Conservation (phyloP, 2,797 vertebrate species). For the Chelon auratus region DNA sequence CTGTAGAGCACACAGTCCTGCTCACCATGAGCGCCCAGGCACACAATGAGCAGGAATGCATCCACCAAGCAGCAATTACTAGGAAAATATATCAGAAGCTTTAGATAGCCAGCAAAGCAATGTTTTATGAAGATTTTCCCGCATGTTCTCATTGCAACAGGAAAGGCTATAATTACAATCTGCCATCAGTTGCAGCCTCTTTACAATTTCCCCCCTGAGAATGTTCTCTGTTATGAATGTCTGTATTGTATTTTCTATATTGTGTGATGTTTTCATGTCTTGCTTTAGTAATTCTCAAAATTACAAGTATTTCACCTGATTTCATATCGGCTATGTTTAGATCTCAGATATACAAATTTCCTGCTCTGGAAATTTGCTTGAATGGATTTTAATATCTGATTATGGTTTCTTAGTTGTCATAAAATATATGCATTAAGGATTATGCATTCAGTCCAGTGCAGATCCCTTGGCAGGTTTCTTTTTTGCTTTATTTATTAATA, state of each 20-base stretch:
- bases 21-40: neutral
- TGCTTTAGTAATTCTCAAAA: no score
- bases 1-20: constrained; percentile 11
- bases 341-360: neutral
- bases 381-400: constrained; percentile 3
- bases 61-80: neutral
- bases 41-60: constrained; percentile 1
- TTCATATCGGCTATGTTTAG: neutral
- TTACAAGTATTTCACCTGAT: neutral
- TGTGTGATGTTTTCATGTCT: neutral
- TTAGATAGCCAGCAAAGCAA: neutral
- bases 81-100: neutral
- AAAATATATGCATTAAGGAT: constrained; percentile 8
- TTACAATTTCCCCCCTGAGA: no score
- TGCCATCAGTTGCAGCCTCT: no score
- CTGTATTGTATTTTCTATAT: neutral
- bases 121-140: neutral
- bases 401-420: neutral
- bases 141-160: neutral
- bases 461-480: constrained; percentile 31
- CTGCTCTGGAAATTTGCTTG: neutral
- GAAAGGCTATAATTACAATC: neutral
- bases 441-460: constrained; percentile 28
- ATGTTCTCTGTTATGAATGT: no score
- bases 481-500: constrained; percentile 59